Percentiles rank a stretch among this genome's conserved stretches.
Evolutionary conservation across 1,140 invertebrate species (phyloP).

Genomic region (Drosophila kanapiae): DNA sequence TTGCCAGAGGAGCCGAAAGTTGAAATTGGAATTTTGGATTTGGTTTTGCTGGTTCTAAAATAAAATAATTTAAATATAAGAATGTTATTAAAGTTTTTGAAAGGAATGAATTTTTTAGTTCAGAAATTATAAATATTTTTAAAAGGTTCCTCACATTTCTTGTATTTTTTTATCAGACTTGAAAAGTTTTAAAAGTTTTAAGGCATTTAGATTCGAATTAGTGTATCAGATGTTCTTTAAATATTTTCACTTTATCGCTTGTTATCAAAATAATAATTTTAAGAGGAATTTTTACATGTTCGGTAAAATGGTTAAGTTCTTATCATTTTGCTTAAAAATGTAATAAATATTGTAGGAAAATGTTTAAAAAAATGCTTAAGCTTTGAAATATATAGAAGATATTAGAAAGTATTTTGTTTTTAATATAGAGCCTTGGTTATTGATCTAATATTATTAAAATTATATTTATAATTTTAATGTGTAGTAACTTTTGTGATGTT

Average conservation of each 20-base stretch:
- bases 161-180: neutral
- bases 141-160: neutral
- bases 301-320: neutral
- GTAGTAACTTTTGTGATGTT: neutral
- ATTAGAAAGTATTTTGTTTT: neutral
- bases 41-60: slow-evolving; percentile 61
- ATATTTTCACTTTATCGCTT: neutral
- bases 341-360: neutral
- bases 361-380: neutral
- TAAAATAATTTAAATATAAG: slow-evolving; percentile 60
- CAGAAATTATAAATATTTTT: neutral
- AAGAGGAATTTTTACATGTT: neutral
- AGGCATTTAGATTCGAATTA: neutral
- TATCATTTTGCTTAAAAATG: neutral
- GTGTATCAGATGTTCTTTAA: neutral
- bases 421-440: neutral
- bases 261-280: neutral
- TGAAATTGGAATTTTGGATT: slow-evolving; percentile 55
- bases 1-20: slow-evolving; percentile 75
- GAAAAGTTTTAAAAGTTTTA: neutral
- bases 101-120: neutral
- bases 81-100: slow-evolving; percentile 19
- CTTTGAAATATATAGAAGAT: neutral
- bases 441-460: neutral
- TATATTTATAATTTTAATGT: neutral